These are phyloP conservation scores for Stratiolaelaps scimitus DNA, from an alignment of 1,140 invertebrate species.

Conservation along the genomic window DNA sequence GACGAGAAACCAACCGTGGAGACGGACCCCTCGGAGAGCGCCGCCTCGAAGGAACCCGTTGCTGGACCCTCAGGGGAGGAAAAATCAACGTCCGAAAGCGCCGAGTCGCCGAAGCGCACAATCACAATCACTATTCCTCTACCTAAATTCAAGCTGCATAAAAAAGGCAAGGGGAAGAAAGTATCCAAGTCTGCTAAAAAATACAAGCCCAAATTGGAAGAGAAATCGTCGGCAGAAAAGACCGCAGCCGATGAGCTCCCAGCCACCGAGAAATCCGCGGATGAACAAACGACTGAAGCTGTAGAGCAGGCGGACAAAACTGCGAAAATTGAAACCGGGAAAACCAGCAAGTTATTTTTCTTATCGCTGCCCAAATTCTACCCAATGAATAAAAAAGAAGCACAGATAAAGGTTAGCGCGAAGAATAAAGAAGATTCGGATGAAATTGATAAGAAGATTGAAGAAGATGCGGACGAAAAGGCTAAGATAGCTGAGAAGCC, in stretches of 20 bases:
- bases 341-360: neutral
- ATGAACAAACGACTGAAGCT: neutral
- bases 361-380: no score
- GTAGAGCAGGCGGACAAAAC: neutral
- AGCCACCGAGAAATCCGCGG: neutral
- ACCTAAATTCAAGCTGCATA: conserved; percentile 53
- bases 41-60: no score
- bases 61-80: neutral
- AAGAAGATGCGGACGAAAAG: neutral
- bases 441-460: neutral
- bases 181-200: neutral
- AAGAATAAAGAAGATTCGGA: no score
- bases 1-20: neutral
- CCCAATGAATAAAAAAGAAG: no score
- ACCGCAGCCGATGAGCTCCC: neutral
- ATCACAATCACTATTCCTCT: conserved; percentile 40
- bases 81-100: neutral
- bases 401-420: no score
- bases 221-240: neutral
- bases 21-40: neutral
- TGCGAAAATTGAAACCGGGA: neutral
- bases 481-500: neutral
- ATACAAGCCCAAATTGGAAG: neutral
- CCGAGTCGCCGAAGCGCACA: neutral
- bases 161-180: conserved; percentile 45